Evolutionary conservation across 2,888 invertebrate genomes (phyloP).

Genomic region (Parasteatoda lunata): DNA sequence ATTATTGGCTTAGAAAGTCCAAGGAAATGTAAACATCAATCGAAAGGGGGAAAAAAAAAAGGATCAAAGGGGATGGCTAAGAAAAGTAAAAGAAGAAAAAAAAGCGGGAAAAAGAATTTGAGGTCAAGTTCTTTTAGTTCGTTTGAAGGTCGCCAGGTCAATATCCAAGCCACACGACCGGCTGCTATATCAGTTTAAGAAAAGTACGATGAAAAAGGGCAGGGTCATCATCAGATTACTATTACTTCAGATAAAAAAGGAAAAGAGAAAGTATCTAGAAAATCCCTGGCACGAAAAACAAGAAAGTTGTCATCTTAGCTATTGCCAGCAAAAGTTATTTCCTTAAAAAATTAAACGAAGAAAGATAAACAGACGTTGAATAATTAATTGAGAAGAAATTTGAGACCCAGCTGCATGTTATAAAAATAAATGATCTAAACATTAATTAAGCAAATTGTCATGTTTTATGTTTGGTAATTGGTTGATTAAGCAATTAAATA

Average conservation of each 20-base stretch:
- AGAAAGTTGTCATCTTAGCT: background rate
- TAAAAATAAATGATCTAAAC: too few relatives aligned
- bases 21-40: slow-evolving; percentile 52
- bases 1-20: slow-evolving; percentile 17
- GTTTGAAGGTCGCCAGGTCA: slow-evolving; percentile 59
- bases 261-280: background rate
- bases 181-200: slow-evolving; percentile 39
- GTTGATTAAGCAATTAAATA: too few relatives aligned
- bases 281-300: background rate
- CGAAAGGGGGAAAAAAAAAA: slow-evolving; percentile 13
- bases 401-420: too few relatives aligned
- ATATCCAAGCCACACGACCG: slow-evolving; percentile 54
- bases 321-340: background rate
- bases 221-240: slow-evolving; percentile 19
- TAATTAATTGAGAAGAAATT: too few relatives aligned
- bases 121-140: slow-evolving; percentile 38
- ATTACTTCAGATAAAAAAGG: background rate
- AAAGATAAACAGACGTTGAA: too few relatives aligned
- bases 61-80: background rate
- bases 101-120: slow-evolving; percentile 18
- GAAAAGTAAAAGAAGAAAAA: background rate
- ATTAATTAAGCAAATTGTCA: too few relatives aligned
- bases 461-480: too few relatives aligned
- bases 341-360: too few relatives aligned
- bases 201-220: slow-evolving; percentile 14